These are phyloP conservation scores for Calcarius ornatus DNA, from an alignment of 2,113 vertebrate genomes.

Conservation along the genomic window DNA sequence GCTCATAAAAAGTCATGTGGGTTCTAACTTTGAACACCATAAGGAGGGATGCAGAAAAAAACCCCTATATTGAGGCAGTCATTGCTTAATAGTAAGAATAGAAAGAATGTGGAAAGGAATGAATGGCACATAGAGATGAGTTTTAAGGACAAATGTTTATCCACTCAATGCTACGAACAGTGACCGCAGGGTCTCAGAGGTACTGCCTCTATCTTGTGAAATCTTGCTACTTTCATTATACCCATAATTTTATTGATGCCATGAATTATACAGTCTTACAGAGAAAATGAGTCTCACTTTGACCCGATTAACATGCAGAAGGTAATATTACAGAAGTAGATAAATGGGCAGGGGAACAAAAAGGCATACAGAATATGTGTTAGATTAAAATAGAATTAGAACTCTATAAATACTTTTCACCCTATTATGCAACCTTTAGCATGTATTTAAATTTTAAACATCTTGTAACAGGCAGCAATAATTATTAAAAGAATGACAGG, in stretches of 20 bases:
- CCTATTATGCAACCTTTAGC: background rate
- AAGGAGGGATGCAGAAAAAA: background rate
- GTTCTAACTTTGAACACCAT: background rate
- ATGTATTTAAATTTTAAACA: background rate
- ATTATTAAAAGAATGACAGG: background rate
- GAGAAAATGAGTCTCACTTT: background rate
- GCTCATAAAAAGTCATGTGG: background rate
- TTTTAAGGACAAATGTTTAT: constrained; percentile 1
- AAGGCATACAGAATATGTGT: background rate
- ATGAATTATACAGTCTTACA: background rate
- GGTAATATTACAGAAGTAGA: background rate
- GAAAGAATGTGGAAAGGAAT: background rate
- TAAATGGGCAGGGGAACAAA: background rate
- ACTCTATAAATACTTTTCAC: background rate
- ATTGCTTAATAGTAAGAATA: background rate
- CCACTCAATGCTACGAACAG: background rate
- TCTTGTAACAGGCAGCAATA: background rate
- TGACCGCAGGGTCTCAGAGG: background rate
- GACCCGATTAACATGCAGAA: background rate
- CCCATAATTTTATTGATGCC: background rate
- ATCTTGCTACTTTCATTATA: background rate
- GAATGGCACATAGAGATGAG: background rate
- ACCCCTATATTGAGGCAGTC: background rate
- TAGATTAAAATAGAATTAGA: background rate
- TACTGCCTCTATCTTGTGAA: background rate